phyloP scores from a whole-genome alignment of 1,140 invertebrate species.

The Dreissena polymorpha region DNA sequence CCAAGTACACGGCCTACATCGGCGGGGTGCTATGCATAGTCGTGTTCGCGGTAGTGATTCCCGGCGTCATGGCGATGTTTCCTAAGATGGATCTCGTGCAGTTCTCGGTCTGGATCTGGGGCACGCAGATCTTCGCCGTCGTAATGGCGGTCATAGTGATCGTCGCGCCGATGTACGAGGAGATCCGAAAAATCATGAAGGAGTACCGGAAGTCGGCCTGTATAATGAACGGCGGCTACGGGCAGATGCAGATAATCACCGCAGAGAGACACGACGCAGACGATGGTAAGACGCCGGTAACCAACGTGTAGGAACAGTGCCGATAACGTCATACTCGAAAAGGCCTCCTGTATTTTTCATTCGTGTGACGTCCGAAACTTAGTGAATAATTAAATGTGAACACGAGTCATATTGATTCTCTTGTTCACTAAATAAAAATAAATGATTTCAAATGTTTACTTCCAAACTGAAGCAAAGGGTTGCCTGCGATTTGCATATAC shows the following conservation, averaged over 20 bases:
- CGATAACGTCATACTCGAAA: too few relatives aligned
- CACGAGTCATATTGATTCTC: too few relatives aligned
- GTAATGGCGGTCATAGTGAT: slow-evolving; percentile 75
- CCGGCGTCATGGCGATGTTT: slow-evolving; percentile 73
- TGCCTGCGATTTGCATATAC: too few relatives aligned
- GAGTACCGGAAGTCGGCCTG: slow-evolving; percentile 65
- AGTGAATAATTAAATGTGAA: too few relatives aligned
- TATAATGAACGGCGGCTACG: slow-evolving; percentile 39
- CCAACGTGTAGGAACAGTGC: slow-evolving; percentile 36
- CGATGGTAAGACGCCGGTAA: slow-evolving; percentile 45
- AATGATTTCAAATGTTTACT: too few relatives aligned
- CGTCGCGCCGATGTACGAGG: slow-evolving; percentile 72
- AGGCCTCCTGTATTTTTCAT: too few relatives aligned
- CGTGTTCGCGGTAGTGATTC: slow-evolving; percentile 73
- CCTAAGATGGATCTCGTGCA: slow-evolving; percentile 70
- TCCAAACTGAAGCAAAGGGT: too few relatives aligned
- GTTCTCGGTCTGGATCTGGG: slow-evolving; percentile 75
- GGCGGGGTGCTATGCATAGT: slow-evolving; percentile 69
- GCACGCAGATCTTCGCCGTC: slow-evolving; percentile 74
- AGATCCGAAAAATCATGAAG: slow-evolving; percentile 71
- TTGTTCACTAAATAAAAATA: too few relatives aligned
- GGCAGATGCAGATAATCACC: slow-evolving; percentile 40
- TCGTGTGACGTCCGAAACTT: too few relatives aligned
- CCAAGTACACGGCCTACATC: slow-evolving; percentile 73
- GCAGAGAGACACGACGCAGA: slow-evolving; percentile 15